Evolutionary conservation across 1,140 invertebrate genomes (phyloP).

Genomic region (Achroia grisella): DNA sequence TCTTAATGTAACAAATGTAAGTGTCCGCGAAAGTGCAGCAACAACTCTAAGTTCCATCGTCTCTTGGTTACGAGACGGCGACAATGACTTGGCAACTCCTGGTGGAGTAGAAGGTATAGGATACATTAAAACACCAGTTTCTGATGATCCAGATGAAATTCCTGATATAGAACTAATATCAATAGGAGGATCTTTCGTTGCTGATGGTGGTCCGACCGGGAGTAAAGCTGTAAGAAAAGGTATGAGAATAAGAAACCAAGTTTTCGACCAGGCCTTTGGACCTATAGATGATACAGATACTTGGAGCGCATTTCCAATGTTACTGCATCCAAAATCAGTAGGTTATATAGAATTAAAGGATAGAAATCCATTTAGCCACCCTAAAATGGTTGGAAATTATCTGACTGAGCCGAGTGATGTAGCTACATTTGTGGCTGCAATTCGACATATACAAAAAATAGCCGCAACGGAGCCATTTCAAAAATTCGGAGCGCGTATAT

Average conservation of each 20-base stretch:
- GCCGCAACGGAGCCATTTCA: slow-evolving; percentile 66
- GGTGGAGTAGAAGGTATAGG: slow-evolving; percentile 79
- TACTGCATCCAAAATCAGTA: slow-evolving; percentile 77
- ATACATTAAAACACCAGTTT: slow-evolving; percentile 77
- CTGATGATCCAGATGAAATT: slow-evolving; percentile 71
- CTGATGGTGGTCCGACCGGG: slow-evolving; percentile 72
- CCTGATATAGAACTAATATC: slow-evolving; percentile 80
- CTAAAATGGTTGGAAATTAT: slow-evolving; percentile 79
- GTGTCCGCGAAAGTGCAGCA: slow-evolving; percentile 40
- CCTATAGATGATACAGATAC: slow-evolving; percentile 61
- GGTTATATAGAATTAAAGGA: slow-evolving; percentile 75
- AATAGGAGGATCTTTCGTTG: slow-evolving; percentile 71
- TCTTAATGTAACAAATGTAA: slow-evolving; percentile 67
- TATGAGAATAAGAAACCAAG: slow-evolving; percentile 73
- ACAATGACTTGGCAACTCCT: slow-evolving; percentile 64
- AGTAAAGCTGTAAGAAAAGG: slow-evolving; percentile 75
- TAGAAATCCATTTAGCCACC: slow-evolving; percentile 77
- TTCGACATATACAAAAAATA: slow-evolving; percentile 62
- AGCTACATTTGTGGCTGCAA: slow-evolving; percentile 65
- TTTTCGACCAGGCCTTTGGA: slow-evolving; percentile 75
- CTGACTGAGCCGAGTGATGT: slow-evolving; percentile 72
- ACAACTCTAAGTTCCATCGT: slow-evolving; percentile 19
- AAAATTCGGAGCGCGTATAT: slow-evolving; percentile 62
- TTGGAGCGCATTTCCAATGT: slow-evolving; percentile 72
- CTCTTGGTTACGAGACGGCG: slow-evolving; percentile 64